Evolutionary conservation across 2,888 invertebrate genomes (phyloP).

Genomic region (Branchinecta sandiegonensis): DNA sequence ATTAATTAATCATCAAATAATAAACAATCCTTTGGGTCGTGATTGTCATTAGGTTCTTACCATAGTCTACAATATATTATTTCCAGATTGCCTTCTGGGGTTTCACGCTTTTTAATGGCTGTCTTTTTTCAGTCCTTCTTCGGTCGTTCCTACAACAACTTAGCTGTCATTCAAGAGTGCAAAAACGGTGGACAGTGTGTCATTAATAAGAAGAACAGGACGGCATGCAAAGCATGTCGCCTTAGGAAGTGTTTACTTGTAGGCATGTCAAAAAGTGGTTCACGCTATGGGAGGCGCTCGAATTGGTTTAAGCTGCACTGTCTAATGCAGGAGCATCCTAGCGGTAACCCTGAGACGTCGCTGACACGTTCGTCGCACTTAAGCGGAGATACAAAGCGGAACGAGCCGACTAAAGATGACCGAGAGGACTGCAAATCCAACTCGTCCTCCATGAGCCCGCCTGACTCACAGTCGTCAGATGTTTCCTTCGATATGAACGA

Average conservation of each 20-base stretch:
- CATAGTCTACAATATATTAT: too few species aligned
- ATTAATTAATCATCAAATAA: too few species aligned
- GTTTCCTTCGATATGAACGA: conserved; percentile 22
- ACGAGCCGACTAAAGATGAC: conserved; percentile 16
- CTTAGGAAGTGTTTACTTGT: conserved; percentile 34
- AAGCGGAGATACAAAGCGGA: not conserved
- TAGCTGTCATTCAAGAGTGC: conserved; percentile 32
- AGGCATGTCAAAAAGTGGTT: conserved; percentile 35
- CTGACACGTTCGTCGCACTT: not conserved
- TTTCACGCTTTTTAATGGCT: too few species aligned
- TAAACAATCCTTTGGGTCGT: too few species aligned
- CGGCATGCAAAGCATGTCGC: conserved; percentile 35
- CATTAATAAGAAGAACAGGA: conserved; percentile 35
- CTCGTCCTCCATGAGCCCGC: conserved; percentile 23
- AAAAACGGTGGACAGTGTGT: conserved; percentile 34
- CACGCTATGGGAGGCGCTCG: conserved; percentile 35
- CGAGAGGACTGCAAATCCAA: conserved; percentile 21
- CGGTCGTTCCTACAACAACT: conserved; percentile 34
- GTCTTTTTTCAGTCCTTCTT: conserved; percentile 33
- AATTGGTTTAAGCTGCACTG: conserved; percentile 37
- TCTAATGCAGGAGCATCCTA: conserved; percentile 31
- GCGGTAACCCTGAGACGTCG: conserved; percentile 13
- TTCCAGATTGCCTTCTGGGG: too few species aligned
- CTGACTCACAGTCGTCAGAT: conserved; percentile 23
- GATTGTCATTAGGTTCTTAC: too few species aligned